Evolutionary conservation across 2,888 invertebrate species (phyloP).

Genomic region (Loripinus fragilis): DNA sequence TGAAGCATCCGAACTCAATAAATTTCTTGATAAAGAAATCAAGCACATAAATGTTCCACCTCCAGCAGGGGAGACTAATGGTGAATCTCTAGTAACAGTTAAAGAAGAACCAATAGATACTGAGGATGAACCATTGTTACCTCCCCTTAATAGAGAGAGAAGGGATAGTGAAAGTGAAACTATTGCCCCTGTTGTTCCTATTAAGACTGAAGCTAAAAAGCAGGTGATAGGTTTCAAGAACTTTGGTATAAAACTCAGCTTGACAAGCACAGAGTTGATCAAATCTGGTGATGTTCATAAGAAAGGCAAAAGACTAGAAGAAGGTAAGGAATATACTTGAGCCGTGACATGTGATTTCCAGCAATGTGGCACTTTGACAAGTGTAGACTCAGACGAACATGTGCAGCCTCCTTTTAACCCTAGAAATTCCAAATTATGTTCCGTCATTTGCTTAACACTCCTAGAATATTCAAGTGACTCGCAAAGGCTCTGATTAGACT

Average conservation of each 20-base stretch:
- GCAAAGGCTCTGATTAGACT: too few species aligned
- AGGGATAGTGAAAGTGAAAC: not conserved
- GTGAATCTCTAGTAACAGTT: not conserved
- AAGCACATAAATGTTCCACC: conserved; percentile 47
- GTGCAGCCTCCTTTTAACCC: too few species aligned
- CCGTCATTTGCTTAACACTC: too few species aligned
- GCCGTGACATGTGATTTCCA: too few species aligned
- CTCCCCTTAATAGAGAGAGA: not conserved
- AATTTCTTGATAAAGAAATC: conserved; percentile 72
- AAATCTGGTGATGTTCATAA: conserved; percentile 59
- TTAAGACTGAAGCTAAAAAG: conserved; percentile 32
- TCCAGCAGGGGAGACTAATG: conserved; percentile 1
- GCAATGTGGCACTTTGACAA: too few species aligned
- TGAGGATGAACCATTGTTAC: not conserved
- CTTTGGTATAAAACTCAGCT: conserved; percentile 64
- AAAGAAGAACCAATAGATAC: not conserved
- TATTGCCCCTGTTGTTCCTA: not conserved
- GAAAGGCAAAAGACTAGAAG: conserved; percentile 61
- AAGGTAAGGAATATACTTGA: too few species aligned
- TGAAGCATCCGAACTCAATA: conserved; percentile 67
- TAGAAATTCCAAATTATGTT: too few species aligned
- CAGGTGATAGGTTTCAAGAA: conserved; percentile 55
- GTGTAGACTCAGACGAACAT: too few species aligned
- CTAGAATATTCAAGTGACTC: too few species aligned
- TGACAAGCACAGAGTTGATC: conserved; percentile 65